Base-by-base conservation (phyloP, 2,888 invertebrate species). In the Podotricha telesiphe region DNA sequence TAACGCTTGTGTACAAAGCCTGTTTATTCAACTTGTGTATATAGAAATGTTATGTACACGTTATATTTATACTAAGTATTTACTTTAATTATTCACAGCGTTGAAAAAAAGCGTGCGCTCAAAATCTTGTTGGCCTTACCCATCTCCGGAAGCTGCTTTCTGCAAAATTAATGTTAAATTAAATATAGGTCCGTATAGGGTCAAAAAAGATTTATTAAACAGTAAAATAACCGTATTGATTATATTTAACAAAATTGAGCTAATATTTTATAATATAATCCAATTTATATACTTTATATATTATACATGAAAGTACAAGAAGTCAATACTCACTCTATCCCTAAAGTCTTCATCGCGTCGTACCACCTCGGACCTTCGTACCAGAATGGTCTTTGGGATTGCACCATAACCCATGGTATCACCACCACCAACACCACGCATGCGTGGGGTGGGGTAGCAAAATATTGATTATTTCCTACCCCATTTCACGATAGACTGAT, bases 401-500 rank as follows among this genome's bases (percentile, higher is more conserved):
- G 74, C 74, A 80, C 78, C 83, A 82, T 82, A 81, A 83, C 80
- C 83, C 82, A 80, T 78, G 82, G 84, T 86, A 84, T 78, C 78
- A 82, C 85, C 88, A 90, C 86, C 86, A 91, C 91, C 89, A 62
- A 83, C 72, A 86, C 78, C 82, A 88, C 91, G 91, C 93, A 91
- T 91, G 92, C 92, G 92, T 83, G 75, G 84, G 87, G 88, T 86
- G 89, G 89, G 89, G 88, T 86, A 80, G 81, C 72, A 78, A 79
- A 82, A 82, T 92, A 92, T 92, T 89, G 92, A 92, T 93, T 88
- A 85, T 88, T 85, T 80, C 68, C 82, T 74, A 86, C 88, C 86
- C 86, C 84, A 85, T 85, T 85, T 80, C 83, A 85, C 82, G 91
- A 91, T 90, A 83, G 82, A 70, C 79, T 82, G 91, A 92, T 92